These are phyloP conservation scores for Choreutis nemorana DNA, from an alignment of 2,888 invertebrate species.

Conservation along the genomic window DNA sequence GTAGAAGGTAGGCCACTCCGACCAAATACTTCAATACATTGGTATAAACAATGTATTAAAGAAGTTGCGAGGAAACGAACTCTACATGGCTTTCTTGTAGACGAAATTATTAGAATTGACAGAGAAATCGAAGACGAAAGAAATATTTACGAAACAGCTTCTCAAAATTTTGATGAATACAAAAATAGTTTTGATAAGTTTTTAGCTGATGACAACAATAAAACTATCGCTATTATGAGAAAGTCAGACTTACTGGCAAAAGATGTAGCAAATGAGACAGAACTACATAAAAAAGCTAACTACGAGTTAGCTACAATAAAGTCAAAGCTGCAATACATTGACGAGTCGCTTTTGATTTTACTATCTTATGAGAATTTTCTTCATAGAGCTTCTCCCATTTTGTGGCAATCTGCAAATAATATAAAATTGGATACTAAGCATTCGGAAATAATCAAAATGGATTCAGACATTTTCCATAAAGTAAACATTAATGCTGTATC, in stretches of 20 bases:
- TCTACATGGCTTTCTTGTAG: constrained; percentile 37
- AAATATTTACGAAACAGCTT: constrained; percentile 36
- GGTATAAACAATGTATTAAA: constrained; percentile 63
- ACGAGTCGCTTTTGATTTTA: constrained; percentile 46
- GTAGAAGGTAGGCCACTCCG: constrained; percentile 68
- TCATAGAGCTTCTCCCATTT: constrained; percentile 42
- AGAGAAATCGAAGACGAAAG: constrained; percentile 46
- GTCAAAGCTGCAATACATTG: constrained; percentile 50
- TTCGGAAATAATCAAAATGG: constrained; percentile 32
- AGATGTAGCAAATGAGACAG: constrained; percentile 38
- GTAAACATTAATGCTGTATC: constrained; percentile 26
- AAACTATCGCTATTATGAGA: constrained; percentile 53
- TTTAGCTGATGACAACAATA: constrained; percentile 50
- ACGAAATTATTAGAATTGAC: constrained; percentile 49
- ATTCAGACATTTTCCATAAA: constrained; percentile 35
- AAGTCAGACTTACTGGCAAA: constrained; percentile 47
- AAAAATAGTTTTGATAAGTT: constrained; percentile 55
- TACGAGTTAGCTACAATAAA: constrained; percentile 46
- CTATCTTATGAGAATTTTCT: constrained; percentile 51
- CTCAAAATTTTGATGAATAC: constrained; percentile 46
- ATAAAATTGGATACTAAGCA: constrained; percentile 27
- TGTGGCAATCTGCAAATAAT: constrained; percentile 43
- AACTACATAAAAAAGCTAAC: constrained; percentile 42
- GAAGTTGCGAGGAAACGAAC: constrained; percentile 43
- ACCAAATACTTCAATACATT: constrained; percentile 57